A percentile compares a stretch with the other conserved stretches of the same genome.
Evolutionary conservation across 2,888 invertebrate species (phyloP).

Genomic region (Aleiodes alternator): DNA sequence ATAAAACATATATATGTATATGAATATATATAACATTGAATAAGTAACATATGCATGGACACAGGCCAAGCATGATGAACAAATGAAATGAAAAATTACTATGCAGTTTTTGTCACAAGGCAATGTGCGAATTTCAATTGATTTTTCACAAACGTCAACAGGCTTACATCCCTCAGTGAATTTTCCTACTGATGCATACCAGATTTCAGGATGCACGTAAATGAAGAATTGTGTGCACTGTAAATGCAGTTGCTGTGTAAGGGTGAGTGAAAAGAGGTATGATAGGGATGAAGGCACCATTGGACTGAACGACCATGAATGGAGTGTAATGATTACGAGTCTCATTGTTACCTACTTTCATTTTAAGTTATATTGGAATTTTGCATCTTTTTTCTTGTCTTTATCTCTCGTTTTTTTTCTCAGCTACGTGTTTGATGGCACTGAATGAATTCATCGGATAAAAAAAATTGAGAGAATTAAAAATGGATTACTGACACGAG

Average conservation of each 20-base stretch:
- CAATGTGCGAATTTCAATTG: constrained; percentile 25
- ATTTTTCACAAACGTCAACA: constrained; percentile 32
- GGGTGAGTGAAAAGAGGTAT: constrained; percentile 55
- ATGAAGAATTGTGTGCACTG: constrained; percentile 75
- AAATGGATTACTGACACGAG: too few relatives aligned
- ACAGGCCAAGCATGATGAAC: neutral
- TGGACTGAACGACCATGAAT: constrained; percentile 67
- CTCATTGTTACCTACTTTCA: constrained; percentile 72
- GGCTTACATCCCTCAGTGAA: constrained; percentile 36
- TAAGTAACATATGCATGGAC: constrained; percentile 12
- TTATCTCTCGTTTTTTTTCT: constrained; percentile 55
- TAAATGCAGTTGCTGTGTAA: constrained; percentile 57
- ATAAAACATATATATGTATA: constrained; percentile 13
- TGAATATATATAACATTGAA: neutral
- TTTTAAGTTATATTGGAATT: constrained; percentile 43
- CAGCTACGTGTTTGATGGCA: neutral
- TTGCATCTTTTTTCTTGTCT: constrained; percentile 28
- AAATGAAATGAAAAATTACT: constrained; percentile 18
- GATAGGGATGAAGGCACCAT: constrained; percentile 55
- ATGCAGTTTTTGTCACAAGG: constrained; percentile 1
- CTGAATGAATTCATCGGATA: too few relatives aligned
- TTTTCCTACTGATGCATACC: constrained; percentile 41
- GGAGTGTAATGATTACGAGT: constrained; percentile 74
- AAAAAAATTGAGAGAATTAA: too few relatives aligned
- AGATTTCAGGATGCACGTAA: constrained; percentile 72